These are phyloP conservation scores for Phengaris arion DNA, from an alignment of 2,888 invertebrate genomes.

Conservation along the genomic window DNA sequence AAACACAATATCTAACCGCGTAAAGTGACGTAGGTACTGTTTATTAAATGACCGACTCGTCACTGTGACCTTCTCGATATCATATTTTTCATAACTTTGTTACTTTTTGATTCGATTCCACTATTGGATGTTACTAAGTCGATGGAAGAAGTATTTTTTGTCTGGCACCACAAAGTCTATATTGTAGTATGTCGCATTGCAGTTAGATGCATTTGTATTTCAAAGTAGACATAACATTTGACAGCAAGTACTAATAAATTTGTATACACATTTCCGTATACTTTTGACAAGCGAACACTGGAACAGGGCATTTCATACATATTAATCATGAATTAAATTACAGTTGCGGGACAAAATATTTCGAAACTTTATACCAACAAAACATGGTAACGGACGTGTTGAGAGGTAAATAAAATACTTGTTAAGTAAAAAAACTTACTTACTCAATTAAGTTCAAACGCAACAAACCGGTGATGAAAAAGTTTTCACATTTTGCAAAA, in stretches of 20 bases:
- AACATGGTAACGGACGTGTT: neutral
- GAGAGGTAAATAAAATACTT: neutral
- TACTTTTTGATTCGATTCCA: neutral
- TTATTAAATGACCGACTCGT: neutral
- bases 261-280: neutral
- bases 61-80: neutral
- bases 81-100: neutral
- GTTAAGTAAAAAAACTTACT: too few relatives aligned
- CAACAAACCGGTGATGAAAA: too few relatives aligned
- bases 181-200: neutral
- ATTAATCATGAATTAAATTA: constrained; percentile 8
- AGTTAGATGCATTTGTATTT: constrained; percentile 1
- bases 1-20: neutral
- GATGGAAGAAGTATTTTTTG: neutral
- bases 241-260: neutral
- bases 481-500: too few relatives aligned
- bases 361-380: neutral
- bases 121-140: neutral
- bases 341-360: neutral
- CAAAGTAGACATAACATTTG: neutral
- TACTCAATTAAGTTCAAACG: too few relatives aligned
- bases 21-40: neutral
- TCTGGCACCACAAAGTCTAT: neutral
- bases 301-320: neutral
- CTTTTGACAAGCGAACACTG: neutral